Base-by-base conservation (phyloP, 1,140 invertebrate species). In the Lasaia peninsularis region DNA sequence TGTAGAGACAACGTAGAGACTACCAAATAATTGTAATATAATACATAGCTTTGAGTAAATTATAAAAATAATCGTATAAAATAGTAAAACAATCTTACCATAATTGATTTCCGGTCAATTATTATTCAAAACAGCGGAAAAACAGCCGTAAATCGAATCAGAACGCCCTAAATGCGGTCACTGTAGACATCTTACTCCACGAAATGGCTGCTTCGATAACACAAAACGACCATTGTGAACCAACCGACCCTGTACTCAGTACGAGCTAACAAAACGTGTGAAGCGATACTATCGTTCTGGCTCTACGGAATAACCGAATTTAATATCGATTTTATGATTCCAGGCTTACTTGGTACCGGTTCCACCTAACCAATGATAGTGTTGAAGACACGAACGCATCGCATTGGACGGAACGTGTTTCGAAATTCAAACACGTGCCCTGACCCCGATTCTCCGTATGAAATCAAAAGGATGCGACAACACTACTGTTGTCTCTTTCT, bases 381-480 rank as follows among this genome's bases (percentile, higher is more conserved):
- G 55, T 58, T 70, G 67, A 71, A 72, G 65, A 69, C 65, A 74
- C 64, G 71, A 71, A 72, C 75, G 82, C 71, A 77, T 73, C 70
- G 79, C 70, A 88, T 88, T 88, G 85, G 85, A 84, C 69, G 70
- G 73, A 63, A 83, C 79, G 73, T 75, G 78, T 78, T 85, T 85
- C 78, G 80, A 85, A 84, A 88, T 88, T 86, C 78, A 86, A 88
- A 88, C 80, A 78, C 80, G 81, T 82, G 77, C 75, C 67, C 71
- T 87, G 79, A 87, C 84, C 84, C 76, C 79, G 73, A 80, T 83
- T 73, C 73, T 56, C 67, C 65, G 67, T 65, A 35, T 33, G 56
- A 59, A 61, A 65, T 53, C 67, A 58, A 64, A 61, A 58, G 62
- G 59, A 67, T 63, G 69, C 62, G 64, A 71, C 65, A 69, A 64